Base-by-base conservation (phyloP, 2,888 invertebrate species). In the Caenorhabditis sp. region DNA sequence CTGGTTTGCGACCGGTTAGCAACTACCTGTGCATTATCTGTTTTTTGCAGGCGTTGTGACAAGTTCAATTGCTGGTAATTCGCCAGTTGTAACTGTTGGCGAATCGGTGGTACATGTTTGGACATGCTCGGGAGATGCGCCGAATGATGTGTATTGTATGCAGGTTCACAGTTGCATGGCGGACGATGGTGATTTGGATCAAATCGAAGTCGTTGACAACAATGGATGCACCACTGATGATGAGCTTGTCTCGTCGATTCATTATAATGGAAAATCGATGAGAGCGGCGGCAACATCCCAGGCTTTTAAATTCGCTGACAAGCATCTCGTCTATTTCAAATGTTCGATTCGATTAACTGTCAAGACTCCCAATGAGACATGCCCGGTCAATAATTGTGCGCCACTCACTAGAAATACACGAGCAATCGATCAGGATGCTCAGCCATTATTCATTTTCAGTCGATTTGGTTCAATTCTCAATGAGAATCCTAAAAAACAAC, bases 271-370 rank as follows among this genome's bases (percentile, higher is more conserved):
- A 12, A 67, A 65, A 20, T 59, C 69, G 8, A 69, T 69, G 66
- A 59, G 74, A 59, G 74, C 74, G 2, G 74, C 64, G 10, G 74
- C 74, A 5, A 62, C 64, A 20, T 74, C 74, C 7, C 61, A 70
- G 14, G 74, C 69, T 1, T 74, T 74, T 54, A 74, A 67, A 49
- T 74, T 74, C 21, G 74, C 70, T 21, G 74, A 74, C 38, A 67
- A 70, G 20, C 69, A 67, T 20, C 27, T 62, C 10, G 68, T 74
- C 3, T 74, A 74, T 23, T 74, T 74, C 67, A 74, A 74, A 54
- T 74, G 74, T 49, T 63, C 63, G 12, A 70, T 74, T 43, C n/a
- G 74, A 27, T 56, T 74, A 27, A 66, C 61, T 21, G 61, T 67
- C 12, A 74, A 74, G 27, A 67, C 27, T 49, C 69, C 74, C 0